A percentile compares a stretch with the other conserved stretches of the same genome.
Evolutionary conservation across 1,140 invertebrate genomes (phyloP).

Genomic region (Listronotus oregonensis): DNA sequence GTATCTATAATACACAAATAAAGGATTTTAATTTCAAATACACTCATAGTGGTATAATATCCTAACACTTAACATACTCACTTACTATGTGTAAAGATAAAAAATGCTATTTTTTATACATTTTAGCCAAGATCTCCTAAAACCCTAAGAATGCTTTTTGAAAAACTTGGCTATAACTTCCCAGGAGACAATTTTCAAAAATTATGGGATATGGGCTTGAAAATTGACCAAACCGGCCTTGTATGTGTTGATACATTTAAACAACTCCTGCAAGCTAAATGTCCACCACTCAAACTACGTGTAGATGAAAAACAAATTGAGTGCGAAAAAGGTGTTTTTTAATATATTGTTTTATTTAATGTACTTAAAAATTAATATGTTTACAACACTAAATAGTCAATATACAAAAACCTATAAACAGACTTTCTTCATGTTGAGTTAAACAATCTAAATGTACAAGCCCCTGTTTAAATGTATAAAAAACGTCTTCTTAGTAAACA

Average conservation of each 20-base stretch:
- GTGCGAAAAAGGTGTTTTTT: slow-evolving; percentile 18
- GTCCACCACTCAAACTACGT: slow-evolving; percentile 17
- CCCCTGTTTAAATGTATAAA: no score
- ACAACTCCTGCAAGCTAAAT: slow-evolving; percentile 37
- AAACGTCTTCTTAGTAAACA: no score
- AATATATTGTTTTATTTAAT: slow-evolving; percentile 6
- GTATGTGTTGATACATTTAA: slow-evolving; percentile 53
- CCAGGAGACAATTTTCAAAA: slow-evolving; percentile 46
- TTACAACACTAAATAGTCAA: no score
- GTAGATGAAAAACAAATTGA: slow-evolving; percentile 34
- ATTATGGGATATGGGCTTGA: slow-evolving; percentile 47
- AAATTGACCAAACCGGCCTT: slow-evolving; percentile 45
- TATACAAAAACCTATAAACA: neutral
- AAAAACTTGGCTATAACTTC: slow-evolving; percentile 48
- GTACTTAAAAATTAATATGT: no score
- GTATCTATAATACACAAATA: no score
- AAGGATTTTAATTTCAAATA: no score
- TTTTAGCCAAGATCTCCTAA: slow-evolving; percentile 48
- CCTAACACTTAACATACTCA: no score
- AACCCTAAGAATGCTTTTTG: slow-evolving; percentile 46
- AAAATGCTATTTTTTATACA: neutral
- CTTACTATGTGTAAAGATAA: no score
- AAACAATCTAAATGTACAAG: no score
- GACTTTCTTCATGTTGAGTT: no score
- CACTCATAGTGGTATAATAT: no score